Conservation (phyloP, 2,113 vertebrate genomes). For the Microtus richardsoni region DNA sequence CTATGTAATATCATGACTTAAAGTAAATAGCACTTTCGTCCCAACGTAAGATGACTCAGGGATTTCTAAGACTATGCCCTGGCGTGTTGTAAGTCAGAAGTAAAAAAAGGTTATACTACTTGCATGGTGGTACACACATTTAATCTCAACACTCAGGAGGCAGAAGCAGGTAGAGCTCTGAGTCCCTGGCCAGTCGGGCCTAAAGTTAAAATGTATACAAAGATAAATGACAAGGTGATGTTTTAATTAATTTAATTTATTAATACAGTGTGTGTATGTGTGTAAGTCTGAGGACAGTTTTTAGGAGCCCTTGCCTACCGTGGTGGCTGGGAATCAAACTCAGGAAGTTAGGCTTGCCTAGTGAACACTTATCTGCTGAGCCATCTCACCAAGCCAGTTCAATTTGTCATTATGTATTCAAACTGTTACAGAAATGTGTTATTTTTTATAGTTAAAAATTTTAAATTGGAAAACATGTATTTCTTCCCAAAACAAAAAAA, state of each 20-base stretch:
- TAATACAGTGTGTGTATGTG: background rate
- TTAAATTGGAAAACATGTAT: background rate
- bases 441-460: background rate
- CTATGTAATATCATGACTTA: background rate
- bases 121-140: background rate
- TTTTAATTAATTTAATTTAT: background rate
- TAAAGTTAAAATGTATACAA: background rate
- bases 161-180: background rate
- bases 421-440: background rate
- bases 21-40: conserved; percentile 32
- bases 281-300: background rate
- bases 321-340: background rate
- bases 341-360: background rate
- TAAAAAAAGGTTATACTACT: background rate
- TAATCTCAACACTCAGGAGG: background rate
- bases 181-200: background rate
- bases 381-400: background rate
- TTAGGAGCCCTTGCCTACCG: background rate
- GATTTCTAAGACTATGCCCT: background rate
- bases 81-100: background rate
- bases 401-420: conserved; percentile 18
- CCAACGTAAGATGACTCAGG: conserved; percentile 29
- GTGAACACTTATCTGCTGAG: background rate
- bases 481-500: background rate
- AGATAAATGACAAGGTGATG: background rate